Conservation (phyloP, 2,113 vertebrate species). For the Puntigrus tetrazona region DNA sequence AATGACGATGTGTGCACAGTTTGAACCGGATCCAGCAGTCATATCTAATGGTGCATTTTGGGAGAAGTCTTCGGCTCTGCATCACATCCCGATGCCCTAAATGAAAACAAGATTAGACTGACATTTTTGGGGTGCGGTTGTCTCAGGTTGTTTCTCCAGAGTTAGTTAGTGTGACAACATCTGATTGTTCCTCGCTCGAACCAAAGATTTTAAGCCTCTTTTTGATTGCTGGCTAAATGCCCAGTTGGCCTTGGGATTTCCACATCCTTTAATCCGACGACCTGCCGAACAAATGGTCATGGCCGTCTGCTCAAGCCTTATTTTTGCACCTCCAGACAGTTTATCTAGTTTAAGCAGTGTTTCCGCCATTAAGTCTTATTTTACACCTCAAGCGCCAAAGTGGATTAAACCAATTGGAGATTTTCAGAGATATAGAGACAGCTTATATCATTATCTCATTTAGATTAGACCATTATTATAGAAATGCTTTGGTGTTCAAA, state of each 20-base stretch:
- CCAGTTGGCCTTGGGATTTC: conserved; percentile 70
- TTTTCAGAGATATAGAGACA: neutral
- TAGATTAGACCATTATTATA: conserved; percentile 8
- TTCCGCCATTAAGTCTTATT: conserved; percentile 6
- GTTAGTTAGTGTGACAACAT: conserved; percentile 31
- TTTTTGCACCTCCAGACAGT: neutral
- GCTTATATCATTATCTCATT: conserved; percentile 5
- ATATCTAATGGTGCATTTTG: neutral
- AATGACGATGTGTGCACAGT: conserved; percentile 21
- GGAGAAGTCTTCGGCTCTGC: neutral
- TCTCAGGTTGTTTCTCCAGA: conserved; percentile 2
- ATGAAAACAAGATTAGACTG: neutral
- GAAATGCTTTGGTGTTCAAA: conserved; percentile 7
- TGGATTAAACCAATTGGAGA: conserved; percentile 18
- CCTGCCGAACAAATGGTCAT: conserved; percentile 41
- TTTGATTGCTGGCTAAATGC: conserved; percentile 63
- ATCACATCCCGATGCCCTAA: neutral
- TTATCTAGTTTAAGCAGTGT: conserved; percentile 23
- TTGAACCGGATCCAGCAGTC: conserved; percentile 13
- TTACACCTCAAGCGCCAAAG: neutral
- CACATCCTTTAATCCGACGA: conserved; percentile 63
- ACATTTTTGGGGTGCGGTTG: conserved; percentile 19
- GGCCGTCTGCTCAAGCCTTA: conserved; percentile 12
- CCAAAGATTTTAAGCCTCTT: conserved; percentile 67
- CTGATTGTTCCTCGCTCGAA: neutral